Evolutionary conservation across 1,140 invertebrate species (phyloP).

Genomic region (Sycobia sp.): DNA sequence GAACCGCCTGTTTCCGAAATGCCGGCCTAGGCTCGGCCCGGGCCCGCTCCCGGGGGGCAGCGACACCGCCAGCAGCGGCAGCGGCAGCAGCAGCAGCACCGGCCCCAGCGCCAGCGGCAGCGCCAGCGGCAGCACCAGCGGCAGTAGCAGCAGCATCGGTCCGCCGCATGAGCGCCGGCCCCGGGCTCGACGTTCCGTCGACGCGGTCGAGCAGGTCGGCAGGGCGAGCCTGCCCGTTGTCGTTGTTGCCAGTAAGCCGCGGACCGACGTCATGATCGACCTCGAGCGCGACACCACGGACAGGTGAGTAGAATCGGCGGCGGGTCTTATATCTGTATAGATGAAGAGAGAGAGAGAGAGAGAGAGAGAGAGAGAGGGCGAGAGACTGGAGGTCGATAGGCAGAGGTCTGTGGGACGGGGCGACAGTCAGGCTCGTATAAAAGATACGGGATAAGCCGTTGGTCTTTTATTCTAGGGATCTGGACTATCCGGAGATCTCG

Average conservation of each 20-base stretch:
- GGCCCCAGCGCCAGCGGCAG: conserved; percentile 9
- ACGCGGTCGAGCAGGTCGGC: not conserved
- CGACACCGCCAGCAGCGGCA: conserved; percentile 12
- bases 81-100: not conserved
- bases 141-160: conserved; percentile 41
- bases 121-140: not conserved
- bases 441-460: too few relatives aligned
- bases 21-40: conserved; percentile 60
- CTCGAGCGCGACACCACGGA: conserved; percentile 59
- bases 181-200: conserved; percentile 39
- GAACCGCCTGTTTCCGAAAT: conserved; percentile 62
- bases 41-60: conserved; percentile 49
- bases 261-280: conserved; percentile 56
- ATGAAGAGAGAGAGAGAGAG: too few relatives aligned
- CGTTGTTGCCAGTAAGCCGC: too few relatives aligned
- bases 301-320: conserved; percentile 56
- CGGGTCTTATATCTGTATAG: too few relatives aligned
- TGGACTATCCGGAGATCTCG: too few relatives aligned
- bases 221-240: not conserved
- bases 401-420: too few relatives aligned
- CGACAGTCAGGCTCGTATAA: too few relatives aligned
- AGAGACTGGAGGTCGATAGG: too few relatives aligned
- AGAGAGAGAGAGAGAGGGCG: too few relatives aligned
- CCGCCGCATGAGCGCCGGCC: conserved; percentile 53
- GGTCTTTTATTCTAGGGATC: too few relatives aligned